Evolutionary conservation across 2,113 vertebrate species (phyloP).

Genomic region (Centrocercus urophasianus): DNA sequence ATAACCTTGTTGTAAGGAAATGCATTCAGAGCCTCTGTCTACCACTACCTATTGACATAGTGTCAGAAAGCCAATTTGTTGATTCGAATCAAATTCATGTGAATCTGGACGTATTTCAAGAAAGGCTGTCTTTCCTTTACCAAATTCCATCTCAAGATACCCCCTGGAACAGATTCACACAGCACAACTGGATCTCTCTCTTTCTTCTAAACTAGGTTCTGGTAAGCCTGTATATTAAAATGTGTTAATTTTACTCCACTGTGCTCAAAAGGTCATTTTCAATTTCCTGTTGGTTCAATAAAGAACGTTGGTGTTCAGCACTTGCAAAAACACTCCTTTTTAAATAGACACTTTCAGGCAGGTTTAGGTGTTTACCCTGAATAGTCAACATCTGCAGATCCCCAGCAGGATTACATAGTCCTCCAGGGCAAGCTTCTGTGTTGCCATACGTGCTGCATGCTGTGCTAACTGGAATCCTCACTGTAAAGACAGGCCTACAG

Average conservation of each 20-base stretch:
- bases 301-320: neutral
- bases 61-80: neutral
- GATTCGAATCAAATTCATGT: neutral
- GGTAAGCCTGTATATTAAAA: neutral
- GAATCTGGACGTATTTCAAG: neutral
- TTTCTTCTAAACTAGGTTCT: neutral
- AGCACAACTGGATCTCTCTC: neutral
- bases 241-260: neutral
- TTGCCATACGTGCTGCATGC: neutral
- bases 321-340: neutral
- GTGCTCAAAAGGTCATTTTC: neutral
- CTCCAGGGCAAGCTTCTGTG: neutral
- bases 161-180: neutral
- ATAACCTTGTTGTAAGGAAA: neutral
- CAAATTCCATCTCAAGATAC: neutral
- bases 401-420: neutral
- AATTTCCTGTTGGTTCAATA: conserved; percentile 16
- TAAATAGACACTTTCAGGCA: neutral
- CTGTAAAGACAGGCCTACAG: accelerated
- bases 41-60: neutral
- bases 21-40: neutral
- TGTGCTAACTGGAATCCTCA: neutral
- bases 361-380: conserved; percentile 12
- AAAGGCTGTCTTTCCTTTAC: neutral
- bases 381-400: conserved; percentile 44